Base-by-base conservation (phyloP, 2,888 invertebrate genomes). In the Acleris literana region DNA sequence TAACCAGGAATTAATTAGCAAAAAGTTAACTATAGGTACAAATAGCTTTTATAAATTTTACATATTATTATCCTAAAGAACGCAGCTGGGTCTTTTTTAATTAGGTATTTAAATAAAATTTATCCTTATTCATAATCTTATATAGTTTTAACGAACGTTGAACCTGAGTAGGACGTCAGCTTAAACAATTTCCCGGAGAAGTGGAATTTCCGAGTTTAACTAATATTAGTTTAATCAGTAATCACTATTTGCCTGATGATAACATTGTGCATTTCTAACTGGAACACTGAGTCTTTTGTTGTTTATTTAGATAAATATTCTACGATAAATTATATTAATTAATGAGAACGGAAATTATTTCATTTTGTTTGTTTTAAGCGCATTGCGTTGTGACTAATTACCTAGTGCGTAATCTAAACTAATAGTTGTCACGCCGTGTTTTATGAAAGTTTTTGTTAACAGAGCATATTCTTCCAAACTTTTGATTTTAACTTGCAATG, bases 191-290 rank as follows among this genome's bases (percentile, higher is more conserved):
- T 9, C 33, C 9, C 9, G 9, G 33, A 9, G 33, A 55, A 54
- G 16, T 61, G 52, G 60, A n/a, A 60, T 52, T 53, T 49, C 25
- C 49, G 18, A 13, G 46, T 55, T 43, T 4, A 18, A 39, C 43
- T 55, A 60, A 64, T 59, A 49, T 64, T 64, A 18, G 49, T 60
- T 54, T 7, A 48, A 39, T 39, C 11, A 39, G 13, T 13, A 48
- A 25, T 39, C 39, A 39, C 39, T 13, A 39, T 39, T 39, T 39
- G 39, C 25, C 18, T 54, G 55, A 59, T 59, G 64, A 60, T 60
- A 64, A 16, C 59, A 60, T 49, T 64, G 53, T 64, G n/a, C 22
- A 53, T 51, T 39, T 39, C 39, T 4, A 39, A 39, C 39, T 13
- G 39, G 39, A 3, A 39, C 39, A 39, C 39, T 13, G 39, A 9